A percentile compares a stretch with the other conserved stretches of the same genome.
Evolutionary conservation across 2,888 invertebrate species (phyloP).

Genomic region (Melanotus villosus): DNA sequence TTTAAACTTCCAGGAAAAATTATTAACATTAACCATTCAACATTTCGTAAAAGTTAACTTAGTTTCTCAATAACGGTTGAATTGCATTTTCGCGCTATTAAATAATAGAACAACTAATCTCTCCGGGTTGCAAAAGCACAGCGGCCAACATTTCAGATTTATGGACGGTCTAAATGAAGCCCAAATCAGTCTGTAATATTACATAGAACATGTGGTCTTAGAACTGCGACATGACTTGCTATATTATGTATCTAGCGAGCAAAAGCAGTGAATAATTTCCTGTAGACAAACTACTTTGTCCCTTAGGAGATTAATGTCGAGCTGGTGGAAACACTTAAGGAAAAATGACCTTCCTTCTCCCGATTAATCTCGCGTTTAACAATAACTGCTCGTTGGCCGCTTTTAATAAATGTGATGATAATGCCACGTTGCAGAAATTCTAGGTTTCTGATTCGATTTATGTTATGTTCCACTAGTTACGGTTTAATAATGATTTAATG

Average conservation of each 20-base stretch:
- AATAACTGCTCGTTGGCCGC: constrained; percentile 7
- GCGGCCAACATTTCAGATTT: background rate
- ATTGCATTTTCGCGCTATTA: too few species aligned
- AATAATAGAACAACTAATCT: background rate
- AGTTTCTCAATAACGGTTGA: too few species aligned
- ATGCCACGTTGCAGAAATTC: constrained; percentile 1
- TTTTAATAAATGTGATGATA: constrained; percentile 10
- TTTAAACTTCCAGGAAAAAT: too few species aligned
- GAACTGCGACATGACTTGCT: background rate
- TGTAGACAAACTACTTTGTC: constrained; percentile 2
- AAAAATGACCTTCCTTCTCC: constrained; percentile 3
- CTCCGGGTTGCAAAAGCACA: background rate
- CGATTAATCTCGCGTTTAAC: constrained; percentile 20
- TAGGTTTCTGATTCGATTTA: background rate
- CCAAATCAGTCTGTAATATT: constrained; percentile 9
- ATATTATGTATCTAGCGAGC: background rate
- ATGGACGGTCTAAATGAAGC: constrained; percentile 3
- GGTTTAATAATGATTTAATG: background rate
- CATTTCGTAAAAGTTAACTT: too few species aligned
- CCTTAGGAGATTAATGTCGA: constrained; percentile 11
- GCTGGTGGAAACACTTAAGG: constrained; percentile 11
- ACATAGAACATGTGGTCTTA: background rate
- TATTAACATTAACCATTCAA: too few species aligned
- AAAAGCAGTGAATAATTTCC: constrained; percentile 9
- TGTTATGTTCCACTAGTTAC: background rate